Evolutionary conservation across 2,888 invertebrate species (phyloP).

Genomic region (Sarcophaga caerulescens): DNA sequence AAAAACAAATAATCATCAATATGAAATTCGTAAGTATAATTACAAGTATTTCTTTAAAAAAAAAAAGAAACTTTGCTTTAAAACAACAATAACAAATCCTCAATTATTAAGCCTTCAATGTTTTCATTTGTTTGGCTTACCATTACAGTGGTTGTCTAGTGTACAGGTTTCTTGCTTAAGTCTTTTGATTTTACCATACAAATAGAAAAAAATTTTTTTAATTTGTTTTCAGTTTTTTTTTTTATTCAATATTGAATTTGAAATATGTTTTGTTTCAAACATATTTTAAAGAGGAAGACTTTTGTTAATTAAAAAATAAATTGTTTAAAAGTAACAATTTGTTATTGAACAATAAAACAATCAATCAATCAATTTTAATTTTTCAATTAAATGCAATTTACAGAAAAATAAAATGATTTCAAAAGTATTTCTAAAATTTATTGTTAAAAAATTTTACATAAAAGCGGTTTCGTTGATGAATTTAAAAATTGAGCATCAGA

Average conservation of each 20-base stretch:
- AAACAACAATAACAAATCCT: constrained; percentile 15
- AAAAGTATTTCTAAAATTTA: neutral
- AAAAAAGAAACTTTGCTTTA: constrained; percentile 27
- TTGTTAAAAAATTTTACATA: neutral
- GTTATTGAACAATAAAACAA: neutral
- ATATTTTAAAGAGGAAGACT: too few species aligned
- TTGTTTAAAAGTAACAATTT: too few species aligned
- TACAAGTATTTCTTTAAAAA: neutral
- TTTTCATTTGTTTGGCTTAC: constrained; percentile 14
- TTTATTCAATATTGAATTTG: neutral
- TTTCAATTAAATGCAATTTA: neutral
- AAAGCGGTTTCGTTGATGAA: neutral
- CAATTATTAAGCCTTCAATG: constrained; percentile 11
- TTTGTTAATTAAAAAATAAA: too few species aligned
- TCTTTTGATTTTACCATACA: constrained; percentile 50
- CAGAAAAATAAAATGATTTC: neutral
- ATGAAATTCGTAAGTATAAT: constrained; percentile 70
- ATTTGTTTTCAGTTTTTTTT: neutral
- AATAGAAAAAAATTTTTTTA: too few species aligned
- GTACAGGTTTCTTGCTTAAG: constrained; percentile 56
- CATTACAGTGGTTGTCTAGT: neutral
- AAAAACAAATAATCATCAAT: constrained; percentile 47
- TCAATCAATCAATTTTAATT: neutral
- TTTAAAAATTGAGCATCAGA: too few species aligned
- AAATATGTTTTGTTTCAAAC: neutral